Conservation (phyloP, 2,113 vertebrate genomes). For the human (Homo sapiens) region GRCh38 chr1:88761001-88761500, state of each 20-base stretch:
- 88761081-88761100: not conserved
- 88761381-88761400: not conserved
- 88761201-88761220: constrained; percentile 12
- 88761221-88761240: not conserved
- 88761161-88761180: not conserved
- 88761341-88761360: not conserved
- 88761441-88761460: not conserved
- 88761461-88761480: not conserved
- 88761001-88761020: not conserved
- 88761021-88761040: not conserved
- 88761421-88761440: not conserved
- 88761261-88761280: not conserved
- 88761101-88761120: not conserved
- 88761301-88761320: constrained; percentile 23
- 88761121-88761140: not conserved
- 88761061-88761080: not conserved
- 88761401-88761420: not conserved
- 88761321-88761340: constrained; percentile 7
- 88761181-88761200: not conserved
- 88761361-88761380: constrained; percentile 31
- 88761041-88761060: not conserved
- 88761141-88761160: not conserved
- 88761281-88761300: not conserved
- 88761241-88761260: not conserved
- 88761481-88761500: not conserved